These are phyloP conservation scores for Oceanodroma leucorhoa DNA, from an alignment of 2,797 vertebrate genomes.

Conservation along the genomic window DNA sequence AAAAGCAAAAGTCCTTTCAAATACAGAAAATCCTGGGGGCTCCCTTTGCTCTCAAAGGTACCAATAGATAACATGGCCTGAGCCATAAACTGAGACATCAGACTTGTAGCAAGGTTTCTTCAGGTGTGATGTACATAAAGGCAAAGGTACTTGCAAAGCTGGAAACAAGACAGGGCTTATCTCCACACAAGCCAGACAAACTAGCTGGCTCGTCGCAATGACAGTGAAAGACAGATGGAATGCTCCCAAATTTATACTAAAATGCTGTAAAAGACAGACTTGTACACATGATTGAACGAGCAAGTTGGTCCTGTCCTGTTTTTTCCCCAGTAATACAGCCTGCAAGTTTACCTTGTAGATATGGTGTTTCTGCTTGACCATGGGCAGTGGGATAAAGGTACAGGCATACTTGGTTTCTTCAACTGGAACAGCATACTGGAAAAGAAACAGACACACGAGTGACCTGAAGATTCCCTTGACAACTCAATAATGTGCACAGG, in stretches of 20 bases:
- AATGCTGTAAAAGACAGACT: neutral
- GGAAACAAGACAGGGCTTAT: neutral
- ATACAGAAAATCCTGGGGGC: neutral
- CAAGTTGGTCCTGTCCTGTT: neutral
- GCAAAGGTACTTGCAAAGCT: neutral
- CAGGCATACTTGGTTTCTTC: constrained; percentile 81
- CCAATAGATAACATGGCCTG: neutral
- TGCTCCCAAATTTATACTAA: neutral
- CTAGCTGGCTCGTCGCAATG: neutral
- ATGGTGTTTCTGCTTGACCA: constrained; percentile 75
- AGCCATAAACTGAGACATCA: neutral
- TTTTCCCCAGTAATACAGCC: neutral
- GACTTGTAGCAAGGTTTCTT: neutral
- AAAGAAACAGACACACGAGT: neutral
- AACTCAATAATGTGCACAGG: no score
- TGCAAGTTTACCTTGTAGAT: constrained; percentile 75
- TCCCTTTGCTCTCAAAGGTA: neutral
- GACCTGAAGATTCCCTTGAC: neutral
- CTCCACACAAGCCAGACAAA: neutral
- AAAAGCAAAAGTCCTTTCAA: neutral
- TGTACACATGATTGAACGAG: neutral
- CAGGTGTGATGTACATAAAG: neutral
- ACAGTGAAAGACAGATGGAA: neutral
- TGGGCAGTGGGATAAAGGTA: constrained; percentile 74
- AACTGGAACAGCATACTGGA: constrained; percentile 76